phyloP scores from a whole-genome alignment of 2,888 invertebrate species.

The Scaptomyza cyrtandrae region DNA sequence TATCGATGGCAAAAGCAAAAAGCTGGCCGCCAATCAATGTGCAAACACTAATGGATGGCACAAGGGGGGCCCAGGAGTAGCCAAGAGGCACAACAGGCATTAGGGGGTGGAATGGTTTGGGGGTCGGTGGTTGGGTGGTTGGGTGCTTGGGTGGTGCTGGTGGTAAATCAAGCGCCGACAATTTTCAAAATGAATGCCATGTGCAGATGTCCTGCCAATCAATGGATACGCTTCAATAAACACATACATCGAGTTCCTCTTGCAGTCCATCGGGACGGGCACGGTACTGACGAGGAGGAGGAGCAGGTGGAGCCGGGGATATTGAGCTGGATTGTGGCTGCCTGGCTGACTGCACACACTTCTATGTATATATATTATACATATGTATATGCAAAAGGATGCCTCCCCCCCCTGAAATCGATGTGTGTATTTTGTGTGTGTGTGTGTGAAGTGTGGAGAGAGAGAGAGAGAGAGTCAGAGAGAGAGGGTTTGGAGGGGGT shows the following conservation, averaged over 20 bases:
- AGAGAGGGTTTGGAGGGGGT: constrained; percentile 1
- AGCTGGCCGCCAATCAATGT: constrained; percentile 62
- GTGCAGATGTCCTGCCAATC: constrained; percentile 84
- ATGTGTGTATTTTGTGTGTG: constrained; percentile 10
- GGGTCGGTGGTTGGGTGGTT: too few relatives aligned
- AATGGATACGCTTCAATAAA: constrained; percentile 82
- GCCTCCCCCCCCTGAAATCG: constrained; percentile 3
- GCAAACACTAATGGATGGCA: constrained; percentile 32
- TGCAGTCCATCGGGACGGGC: constrained; percentile 36
- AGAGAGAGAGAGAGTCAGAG: too few relatives aligned
- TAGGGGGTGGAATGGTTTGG: background rate
- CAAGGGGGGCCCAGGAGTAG: background rate
- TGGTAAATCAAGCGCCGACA: constrained; percentile 49
- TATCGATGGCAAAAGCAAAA: constrained; percentile 35
- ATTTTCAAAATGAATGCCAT: constrained; percentile 82
- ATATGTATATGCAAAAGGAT: constrained; percentile 50
- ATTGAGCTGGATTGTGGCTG: constrained; percentile 39
- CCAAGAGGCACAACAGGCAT: too few relatives aligned
- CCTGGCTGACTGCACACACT: constrained; percentile 53
- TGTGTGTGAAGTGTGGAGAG: background rate
- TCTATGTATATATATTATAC: constrained; percentile 5
- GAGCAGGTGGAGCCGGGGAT: background rate
- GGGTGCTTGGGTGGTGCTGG: background rate
- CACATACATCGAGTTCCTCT: constrained; percentile 69
- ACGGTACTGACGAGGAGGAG: background rate